Evolutionary conservation across 2,113 vertebrate genomes (phyloP).

Genomic region (Stegastes partitus): DNA sequence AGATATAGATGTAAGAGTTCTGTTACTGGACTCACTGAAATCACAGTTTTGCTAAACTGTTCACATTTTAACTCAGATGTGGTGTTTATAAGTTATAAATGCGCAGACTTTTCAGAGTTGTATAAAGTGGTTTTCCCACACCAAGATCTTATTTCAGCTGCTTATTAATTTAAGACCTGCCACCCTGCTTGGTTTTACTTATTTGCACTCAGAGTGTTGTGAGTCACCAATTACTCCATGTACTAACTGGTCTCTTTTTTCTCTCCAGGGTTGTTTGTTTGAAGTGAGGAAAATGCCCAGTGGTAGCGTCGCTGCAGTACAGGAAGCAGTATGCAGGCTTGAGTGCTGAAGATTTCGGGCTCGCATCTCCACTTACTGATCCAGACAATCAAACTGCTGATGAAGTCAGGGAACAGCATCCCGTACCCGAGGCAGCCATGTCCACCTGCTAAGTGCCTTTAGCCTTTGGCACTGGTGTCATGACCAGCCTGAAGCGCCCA

Average conservation of each 20-base stretch:
- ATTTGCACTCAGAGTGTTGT: background rate
- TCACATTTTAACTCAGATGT: background rate
- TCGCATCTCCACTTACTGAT: conserved; percentile 18
- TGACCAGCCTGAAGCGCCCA: conserved; percentile 94
- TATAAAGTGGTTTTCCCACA: background rate
- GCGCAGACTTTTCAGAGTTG: background rate
- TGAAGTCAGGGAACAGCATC: conserved; percentile 60
- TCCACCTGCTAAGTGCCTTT: conserved; percentile 75
- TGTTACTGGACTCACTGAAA: conserved; percentile 3
- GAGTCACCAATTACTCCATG: background rate
- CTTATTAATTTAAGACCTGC: conserved; percentile 4
- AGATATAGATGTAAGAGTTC: background rate
- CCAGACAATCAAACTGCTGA: conserved; percentile 69
- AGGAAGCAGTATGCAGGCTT: conserved; percentile 49
- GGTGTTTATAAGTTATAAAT: background rate
- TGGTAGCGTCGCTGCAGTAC: background rate
- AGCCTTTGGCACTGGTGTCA: conserved; percentile 85
- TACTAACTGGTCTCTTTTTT: conserved; percentile 32
- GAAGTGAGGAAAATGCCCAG: conserved; percentile 21
- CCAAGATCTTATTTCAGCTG: conserved; percentile 7
- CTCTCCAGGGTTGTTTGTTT: conserved; percentile 45
- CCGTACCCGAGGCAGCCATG: conserved; percentile 68
- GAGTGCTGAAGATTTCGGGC: conserved; percentile 50
- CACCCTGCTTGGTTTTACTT: background rate
- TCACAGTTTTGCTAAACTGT: background rate